phyloP scores from a whole-genome alignment of 2,888 invertebrate genomes.

The Ligdia adustata region DNA sequence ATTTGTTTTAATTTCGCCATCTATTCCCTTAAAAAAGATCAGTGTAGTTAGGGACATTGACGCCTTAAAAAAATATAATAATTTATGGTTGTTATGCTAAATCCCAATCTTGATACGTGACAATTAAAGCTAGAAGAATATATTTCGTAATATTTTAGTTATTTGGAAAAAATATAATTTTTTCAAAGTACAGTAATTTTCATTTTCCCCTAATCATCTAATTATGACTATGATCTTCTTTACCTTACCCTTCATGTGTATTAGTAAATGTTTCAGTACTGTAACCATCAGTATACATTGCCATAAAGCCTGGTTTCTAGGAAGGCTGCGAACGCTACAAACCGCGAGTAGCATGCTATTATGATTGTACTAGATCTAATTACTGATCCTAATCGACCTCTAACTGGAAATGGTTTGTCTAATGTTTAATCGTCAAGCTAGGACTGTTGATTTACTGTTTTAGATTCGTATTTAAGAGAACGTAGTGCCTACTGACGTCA shows the following conservation, averaged over 20 bases:
- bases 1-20: no score
- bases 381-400: slow-evolving; percentile 21
- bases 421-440: slow-evolving; percentile 10
- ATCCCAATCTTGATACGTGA: background rate
- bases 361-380: slow-evolving; percentile 34
- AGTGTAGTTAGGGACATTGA: no score
- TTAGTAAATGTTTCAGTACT: background rate
- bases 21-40: no score
- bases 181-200: background rate
- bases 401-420: slow-evolving; percentile 28
- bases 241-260: background rate
- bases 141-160: background rate
- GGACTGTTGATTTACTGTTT: background rate
- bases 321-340: slow-evolving; percentile 1
- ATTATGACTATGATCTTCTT: background rate
- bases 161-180: background rate
- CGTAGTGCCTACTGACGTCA: background rate
- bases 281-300: background rate
- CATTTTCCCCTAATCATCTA: background rate
- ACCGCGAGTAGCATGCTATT: slow-evolving; percentile 24
- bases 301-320: slow-evolving; percentile 10
- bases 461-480: background rate
- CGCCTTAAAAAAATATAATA: no score
- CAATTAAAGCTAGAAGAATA: background rate
- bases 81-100: no score